A percentile compares a stretch with the other conserved stretches of the same genome.
Evolutionary conservation across 2,888 invertebrate species (phyloP).

Genomic region (Bombylius major): DNA sequence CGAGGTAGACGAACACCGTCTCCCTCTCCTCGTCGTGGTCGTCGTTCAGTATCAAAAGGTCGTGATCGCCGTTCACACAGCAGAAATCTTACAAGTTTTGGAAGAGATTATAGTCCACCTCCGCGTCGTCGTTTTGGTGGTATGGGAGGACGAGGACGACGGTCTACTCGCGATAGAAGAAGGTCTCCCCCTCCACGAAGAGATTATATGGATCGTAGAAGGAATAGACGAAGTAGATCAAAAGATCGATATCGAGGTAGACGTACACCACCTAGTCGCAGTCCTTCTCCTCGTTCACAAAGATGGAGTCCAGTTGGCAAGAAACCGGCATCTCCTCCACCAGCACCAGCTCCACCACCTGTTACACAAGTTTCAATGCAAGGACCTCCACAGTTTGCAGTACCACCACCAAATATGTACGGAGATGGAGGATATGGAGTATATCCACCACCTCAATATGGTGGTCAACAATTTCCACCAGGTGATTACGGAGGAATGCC

Average conservation of each 20-base stretch:
- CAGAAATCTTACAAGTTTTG: constrained; percentile 12
- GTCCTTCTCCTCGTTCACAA: constrained; percentile 23
- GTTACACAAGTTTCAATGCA: constrained; percentile 3
- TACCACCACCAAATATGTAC: constrained; percentile 1
- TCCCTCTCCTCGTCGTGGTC: constrained; percentile 13
- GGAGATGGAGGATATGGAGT: not conserved
- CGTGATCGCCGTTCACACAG: constrained; percentile 17
- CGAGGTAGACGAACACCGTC: constrained; percentile 27
- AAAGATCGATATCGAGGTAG: constrained; percentile 21
- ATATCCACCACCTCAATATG: constrained; percentile 17
- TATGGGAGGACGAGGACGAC: constrained; percentile 13
- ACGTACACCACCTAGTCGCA: constrained; percentile 22
- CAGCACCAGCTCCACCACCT: constrained; percentile 15
- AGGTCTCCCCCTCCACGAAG: constrained; percentile 20
- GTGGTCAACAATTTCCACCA: constrained; percentile 21
- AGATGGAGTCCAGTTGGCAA: constrained; percentile 19
- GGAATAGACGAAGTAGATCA: constrained; percentile 16
- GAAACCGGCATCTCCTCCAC: constrained; percentile 18
- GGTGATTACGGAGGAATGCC: constrained; percentile 5
- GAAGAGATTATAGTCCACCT: constrained; percentile 27
- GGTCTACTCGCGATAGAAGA: constrained; percentile 24
- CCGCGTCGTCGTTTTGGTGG: constrained; percentile 23
- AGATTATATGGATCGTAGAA: constrained; percentile 18
- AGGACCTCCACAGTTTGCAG: constrained; percentile 11
- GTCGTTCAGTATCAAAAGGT: constrained; percentile 7